phyloP scores from a whole-genome alignment of 2,113 vertebrate species.

The Poeciliopsis retropinna region DNA sequence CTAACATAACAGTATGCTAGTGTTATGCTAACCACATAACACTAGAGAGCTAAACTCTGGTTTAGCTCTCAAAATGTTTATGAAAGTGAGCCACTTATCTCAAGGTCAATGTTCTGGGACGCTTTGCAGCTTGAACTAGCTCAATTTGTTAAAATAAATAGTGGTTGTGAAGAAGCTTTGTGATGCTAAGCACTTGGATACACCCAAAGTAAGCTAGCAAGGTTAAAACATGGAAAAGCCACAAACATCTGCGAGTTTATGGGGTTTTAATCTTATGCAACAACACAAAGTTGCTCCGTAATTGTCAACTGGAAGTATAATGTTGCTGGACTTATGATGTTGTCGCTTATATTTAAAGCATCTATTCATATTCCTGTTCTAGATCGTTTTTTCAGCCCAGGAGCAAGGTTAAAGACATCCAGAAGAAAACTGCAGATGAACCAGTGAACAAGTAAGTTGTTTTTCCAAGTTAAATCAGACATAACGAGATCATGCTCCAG shows the following conservation, averaged over 20 bases:
- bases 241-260: not conserved
- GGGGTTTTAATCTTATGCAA: not conserved
- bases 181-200: not conserved
- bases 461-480: not conserved
- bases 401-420: constrained; percentile 64
- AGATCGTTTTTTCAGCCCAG: constrained; percentile 90
- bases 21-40: too few species aligned
- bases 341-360: not conserved
- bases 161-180: not conserved
- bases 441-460: constrained; percentile 56
- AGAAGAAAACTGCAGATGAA: constrained; percentile 59
- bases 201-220: not conserved
- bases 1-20: too few species aligned
- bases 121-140: not conserved
- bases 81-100: not conserved
- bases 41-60: too few species aligned
- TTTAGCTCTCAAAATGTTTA: not conserved
- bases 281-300: not conserved
- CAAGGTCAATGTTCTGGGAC: not conserved
- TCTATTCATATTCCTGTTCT: not conserved
- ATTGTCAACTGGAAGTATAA: not conserved
- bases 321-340: not conserved
- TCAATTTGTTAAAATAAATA: not conserved
- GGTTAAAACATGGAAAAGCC: not conserved
- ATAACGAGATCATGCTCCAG: not conserved